Percentiles rank a stretch among this genome's conserved stretches.
These are phyloP conservation scores for Diaphora mendica DNA, from an alignment of 2,888 invertebrate species.

Conservation along the genomic window DNA sequence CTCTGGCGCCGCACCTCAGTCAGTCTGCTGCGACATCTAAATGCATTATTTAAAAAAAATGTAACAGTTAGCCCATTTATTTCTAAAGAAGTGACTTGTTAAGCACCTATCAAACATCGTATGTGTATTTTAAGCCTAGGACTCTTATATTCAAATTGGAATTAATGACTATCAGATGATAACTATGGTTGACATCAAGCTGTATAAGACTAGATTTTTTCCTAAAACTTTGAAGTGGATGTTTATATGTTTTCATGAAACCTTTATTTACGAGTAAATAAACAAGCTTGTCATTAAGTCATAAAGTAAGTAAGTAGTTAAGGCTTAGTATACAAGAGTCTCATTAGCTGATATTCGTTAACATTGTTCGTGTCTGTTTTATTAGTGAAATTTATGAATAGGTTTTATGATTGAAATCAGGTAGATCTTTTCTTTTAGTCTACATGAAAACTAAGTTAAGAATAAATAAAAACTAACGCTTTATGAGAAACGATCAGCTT, in stretches of 20 bases:
- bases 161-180: not conserved
- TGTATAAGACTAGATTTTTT: not conserved
- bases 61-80: slow-evolving; percentile 1
- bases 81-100: not conserved
- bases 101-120: not conserved
- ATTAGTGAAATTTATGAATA: not conserved
- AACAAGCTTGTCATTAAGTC: not conserved
- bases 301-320: not conserved
- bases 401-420: not conserved
- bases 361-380: not conserved
- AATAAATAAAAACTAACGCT: not conserved
- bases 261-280: not conserved
- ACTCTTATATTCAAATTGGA: not conserved
- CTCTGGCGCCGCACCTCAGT: slow-evolving; percentile 76
- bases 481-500: not conserved
- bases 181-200: not conserved
- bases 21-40: slow-evolving; percentile 42
- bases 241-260: not conserved
- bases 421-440: not conserved
- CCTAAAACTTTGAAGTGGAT: not conserved
- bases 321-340: not conserved
- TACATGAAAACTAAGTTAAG: not conserved
- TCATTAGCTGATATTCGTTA: not conserved
- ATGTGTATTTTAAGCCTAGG: not conserved
- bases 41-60: slow-evolving; percentile 14